Evolutionary conservation across 2,797 vertebrate genomes (phyloP).

Genomic region (Hephaestus fuliginosus): DNA sequence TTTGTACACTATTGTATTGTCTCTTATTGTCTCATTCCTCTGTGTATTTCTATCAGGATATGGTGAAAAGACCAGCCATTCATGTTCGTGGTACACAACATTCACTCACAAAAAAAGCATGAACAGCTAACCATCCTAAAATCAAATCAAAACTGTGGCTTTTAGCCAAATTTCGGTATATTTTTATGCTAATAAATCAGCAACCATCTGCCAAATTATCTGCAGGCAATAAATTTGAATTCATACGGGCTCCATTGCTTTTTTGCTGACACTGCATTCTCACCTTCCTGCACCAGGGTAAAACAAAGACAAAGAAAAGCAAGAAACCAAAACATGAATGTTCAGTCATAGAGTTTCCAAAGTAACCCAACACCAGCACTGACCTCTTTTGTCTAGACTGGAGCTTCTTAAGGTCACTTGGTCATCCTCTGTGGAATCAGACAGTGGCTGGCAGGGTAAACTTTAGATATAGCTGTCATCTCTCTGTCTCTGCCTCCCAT

Average conservation of each 20-base stretch:
- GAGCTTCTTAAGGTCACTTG: constrained; percentile 62
- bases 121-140: neutral
- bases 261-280: constrained; percentile 18
- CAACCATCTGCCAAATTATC: constrained; percentile 9
- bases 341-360: constrained; percentile 39
- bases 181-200: neutral
- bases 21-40: too few relatives aligned
- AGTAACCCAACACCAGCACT: constrained; percentile 42
- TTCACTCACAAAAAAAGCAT: neutral
- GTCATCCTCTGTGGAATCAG: constrained; percentile 60
- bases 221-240: neutral
- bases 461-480: constrained; percentile 78
- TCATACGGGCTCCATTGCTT: neutral
- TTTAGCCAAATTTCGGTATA: neutral
- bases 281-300: neutral
- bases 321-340: constrained; percentile 21
- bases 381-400: constrained; percentile 63
- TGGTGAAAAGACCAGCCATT: neutral
- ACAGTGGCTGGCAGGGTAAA: constrained; percentile 58
- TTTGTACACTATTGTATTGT: too few relatives aligned
- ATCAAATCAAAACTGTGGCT: neutral
- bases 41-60: neutral
- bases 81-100: neutral
- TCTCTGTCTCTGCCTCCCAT: constrained; percentile 64
- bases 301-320: constrained; percentile 16